Percentiles rank a stretch among this genome's conserved stretches.
These are phyloP conservation scores for Tenebrosternarchus preto DNA, from an alignment of 2,113 vertebrate genomes.

Conservation along the genomic window DNA sequence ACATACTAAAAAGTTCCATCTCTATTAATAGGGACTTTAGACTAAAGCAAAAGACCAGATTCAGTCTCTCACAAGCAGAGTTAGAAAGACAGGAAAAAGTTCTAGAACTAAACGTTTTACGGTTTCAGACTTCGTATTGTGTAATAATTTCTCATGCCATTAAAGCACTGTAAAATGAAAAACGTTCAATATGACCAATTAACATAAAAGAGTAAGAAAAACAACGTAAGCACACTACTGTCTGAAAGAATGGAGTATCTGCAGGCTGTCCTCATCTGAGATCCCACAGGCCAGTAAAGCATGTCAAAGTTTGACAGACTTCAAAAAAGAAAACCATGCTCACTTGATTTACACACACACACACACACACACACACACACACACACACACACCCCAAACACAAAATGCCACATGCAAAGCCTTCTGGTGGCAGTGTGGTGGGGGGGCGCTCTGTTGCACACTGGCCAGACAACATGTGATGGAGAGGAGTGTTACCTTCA, in stretches of 20 bases:
- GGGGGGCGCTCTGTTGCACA: slow-evolving; percentile 34
- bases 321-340: slow-evolving; percentile 55
- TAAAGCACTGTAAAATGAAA: slow-evolving; percentile 6
- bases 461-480: slow-evolving; percentile 51
- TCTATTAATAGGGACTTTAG: background rate
- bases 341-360: slow-evolving; percentile 35
- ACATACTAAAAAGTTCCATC: background rate
- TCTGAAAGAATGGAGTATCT: slow-evolving; percentile 3
- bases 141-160: slow-evolving; percentile 41
- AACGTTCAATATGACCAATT: background rate
- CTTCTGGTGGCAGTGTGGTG: slow-evolving; percentile 50
- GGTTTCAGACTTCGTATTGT: background rate
- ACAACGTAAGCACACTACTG: slow-evolving; percentile 1
- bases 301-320: slow-evolving; percentile 49
- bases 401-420: slow-evolving; percentile 60
- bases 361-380: no score
- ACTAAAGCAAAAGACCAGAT: slow-evolving; percentile 50
- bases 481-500: slow-evolving; percentile 83
- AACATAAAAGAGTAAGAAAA: no score
- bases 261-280: slow-evolving; percentile 17
- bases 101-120: slow-evolving; percentile 7
- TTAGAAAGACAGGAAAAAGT: slow-evolving; percentile 37
- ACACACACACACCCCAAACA: slow-evolving; percentile 39
- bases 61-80: slow-evolving; percentile 44
- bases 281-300: slow-evolving; percentile 34